phyloP scores from a whole-genome alignment of 2,797 vertebrate species.

The Hozukius guyotensis region DNA sequence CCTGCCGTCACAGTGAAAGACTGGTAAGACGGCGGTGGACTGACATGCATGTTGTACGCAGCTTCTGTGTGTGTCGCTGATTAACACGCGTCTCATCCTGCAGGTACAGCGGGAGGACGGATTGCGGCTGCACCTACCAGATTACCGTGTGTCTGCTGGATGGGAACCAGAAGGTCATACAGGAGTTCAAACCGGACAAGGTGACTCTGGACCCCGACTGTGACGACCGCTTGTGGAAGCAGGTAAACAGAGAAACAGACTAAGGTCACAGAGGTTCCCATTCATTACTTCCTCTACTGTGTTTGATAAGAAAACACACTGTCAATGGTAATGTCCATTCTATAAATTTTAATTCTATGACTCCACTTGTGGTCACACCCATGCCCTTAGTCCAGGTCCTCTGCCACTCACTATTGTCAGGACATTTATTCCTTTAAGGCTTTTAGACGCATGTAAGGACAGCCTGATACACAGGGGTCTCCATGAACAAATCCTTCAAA shows the following conservation, averaged over 20 bases:
- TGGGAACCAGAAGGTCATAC: constrained; percentile 82
- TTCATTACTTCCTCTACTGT: constrained; percentile 40
- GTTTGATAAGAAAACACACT: neutral
- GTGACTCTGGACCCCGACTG: constrained; percentile 68
- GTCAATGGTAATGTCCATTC: neutral
- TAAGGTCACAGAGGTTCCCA: constrained; percentile 52
- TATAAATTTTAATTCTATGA: neutral
- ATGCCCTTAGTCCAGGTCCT: no score
- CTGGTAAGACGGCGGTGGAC: constrained; percentile 84
- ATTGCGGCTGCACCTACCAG: constrained; percentile 89
- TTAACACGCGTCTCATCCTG: neutral
- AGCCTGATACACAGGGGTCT: no score
- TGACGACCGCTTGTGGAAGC: constrained; percentile 80
- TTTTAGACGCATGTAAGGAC: no score
- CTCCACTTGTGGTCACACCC: no score
- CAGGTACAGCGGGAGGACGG: constrained; percentile 89
- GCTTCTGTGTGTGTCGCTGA: no score
- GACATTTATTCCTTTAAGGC: no score
- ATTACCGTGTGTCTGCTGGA: constrained; percentile 86
- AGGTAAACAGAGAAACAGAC: constrained; percentile 58
- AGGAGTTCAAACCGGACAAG: constrained; percentile 80
- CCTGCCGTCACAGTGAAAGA: constrained; percentile 88
- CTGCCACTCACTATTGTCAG: no score
- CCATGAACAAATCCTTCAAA: no score
- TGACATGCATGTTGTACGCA: no score